These are phyloP conservation scores for Ceratosolen solmsi DNA, from an alignment of 1,140 invertebrate species.

Conservation along the genomic window DNA sequence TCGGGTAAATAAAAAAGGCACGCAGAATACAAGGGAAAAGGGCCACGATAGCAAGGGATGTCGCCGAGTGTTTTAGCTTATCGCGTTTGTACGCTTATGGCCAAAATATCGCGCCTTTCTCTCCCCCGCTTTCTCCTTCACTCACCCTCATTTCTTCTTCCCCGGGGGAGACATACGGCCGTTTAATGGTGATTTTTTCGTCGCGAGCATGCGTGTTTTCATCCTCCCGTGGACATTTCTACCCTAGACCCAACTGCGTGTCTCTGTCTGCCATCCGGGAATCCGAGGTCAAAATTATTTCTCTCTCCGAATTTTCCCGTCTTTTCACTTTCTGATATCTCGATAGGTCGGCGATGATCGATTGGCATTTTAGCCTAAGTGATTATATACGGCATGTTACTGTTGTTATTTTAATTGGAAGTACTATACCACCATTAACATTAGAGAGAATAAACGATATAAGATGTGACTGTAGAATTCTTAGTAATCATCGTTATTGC, in stretches of 20 bases:
- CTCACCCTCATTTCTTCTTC: conserved; percentile 52
- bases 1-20: conserved; percentile 48
- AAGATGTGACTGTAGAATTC: neutral
- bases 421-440: neutral
- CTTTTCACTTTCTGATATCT: conserved; percentile 50
- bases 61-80: conserved; percentile 71
- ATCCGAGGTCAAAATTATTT: conserved; percentile 60
- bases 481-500: neutral
- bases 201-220: conserved; percentile 63
- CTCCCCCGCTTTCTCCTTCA: neutral
- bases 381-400: conserved; percentile 44
- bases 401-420: conserved; percentile 26
- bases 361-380: conserved; percentile 40
- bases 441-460: neutral
- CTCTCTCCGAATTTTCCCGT: conserved; percentile 7
- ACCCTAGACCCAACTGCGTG: conserved; percentile 30
- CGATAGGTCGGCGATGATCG: conserved; percentile 60
- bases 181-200: conserved; percentile 71
- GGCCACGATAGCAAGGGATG: conserved; percentile 32
- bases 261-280: neutral
- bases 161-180: conserved; percentile 65
- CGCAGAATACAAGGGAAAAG: conserved; percentile 3
- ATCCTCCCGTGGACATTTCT: conserved; percentile 56
- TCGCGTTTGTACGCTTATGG: conserved; percentile 69
- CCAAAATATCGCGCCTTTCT: conserved; percentile 49